Percentiles rank a stretch among this genome's conserved stretches.
Conservation (phyloP, 64 coral and sea anemone genomes). For the Pocillopora damicornis region DNA sequence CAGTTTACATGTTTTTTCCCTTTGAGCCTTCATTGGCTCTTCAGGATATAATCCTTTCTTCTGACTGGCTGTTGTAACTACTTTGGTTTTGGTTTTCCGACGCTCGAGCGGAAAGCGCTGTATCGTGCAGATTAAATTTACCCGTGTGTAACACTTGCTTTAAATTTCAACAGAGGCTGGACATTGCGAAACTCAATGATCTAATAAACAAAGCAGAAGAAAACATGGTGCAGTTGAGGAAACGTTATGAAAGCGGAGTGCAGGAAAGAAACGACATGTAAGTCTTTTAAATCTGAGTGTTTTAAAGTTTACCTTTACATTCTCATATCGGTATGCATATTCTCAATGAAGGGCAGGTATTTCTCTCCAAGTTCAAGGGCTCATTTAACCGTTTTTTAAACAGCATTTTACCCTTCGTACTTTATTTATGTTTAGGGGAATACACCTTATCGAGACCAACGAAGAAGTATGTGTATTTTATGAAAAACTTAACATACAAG, state of each 20-base stretch:
- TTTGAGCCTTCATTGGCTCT: too few relatives aligned
- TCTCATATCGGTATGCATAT: too few relatives aligned
- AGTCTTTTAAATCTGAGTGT: constrained; percentile 1
- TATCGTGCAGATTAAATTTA: neutral
- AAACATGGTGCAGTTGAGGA: constrained; percentile 95
- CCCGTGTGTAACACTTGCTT: neutral
- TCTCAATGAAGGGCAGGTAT: too few relatives aligned
- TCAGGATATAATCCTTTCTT: too few relatives aligned
- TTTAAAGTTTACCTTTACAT: too few relatives aligned
- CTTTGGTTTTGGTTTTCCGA: too few relatives aligned
- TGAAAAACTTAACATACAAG: constrained; percentile 98
- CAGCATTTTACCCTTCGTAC: neutral
- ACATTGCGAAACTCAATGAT: constrained; percentile 96
- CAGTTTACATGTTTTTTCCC: too few relatives aligned
- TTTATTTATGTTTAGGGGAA: constrained; percentile 64
- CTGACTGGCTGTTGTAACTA: too few relatives aligned
- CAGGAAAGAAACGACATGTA: constrained; percentile 98
- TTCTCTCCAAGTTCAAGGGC: too few relatives aligned
- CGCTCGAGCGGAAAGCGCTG: neutral
- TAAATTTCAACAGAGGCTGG: constrained; percentile 56
- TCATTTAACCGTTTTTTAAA: neutral
- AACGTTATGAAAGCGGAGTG: constrained; percentile 89
- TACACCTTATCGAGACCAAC: constrained; percentile 95
- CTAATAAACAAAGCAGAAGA: constrained; percentile 96
- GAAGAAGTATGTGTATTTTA: constrained; percentile 99